These are phyloP conservation scores for Thymelicus sylvestris DNA, from an alignment of 2,888 invertebrate species.

Conservation along the genomic window DNA sequence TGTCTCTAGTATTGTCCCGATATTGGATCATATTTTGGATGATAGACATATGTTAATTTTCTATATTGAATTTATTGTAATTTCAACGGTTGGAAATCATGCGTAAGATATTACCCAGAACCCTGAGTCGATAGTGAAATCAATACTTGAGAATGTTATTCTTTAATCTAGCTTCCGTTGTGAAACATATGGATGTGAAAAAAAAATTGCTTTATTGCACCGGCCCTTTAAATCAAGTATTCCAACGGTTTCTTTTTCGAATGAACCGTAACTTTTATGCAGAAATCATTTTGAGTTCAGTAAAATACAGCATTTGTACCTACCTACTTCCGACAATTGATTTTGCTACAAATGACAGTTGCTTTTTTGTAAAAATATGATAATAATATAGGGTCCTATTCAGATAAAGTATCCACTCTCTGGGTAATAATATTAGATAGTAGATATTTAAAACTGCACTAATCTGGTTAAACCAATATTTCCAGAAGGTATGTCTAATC, in stretches of 20 bases:
- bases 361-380: no score
- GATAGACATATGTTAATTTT: conserved; percentile 81
- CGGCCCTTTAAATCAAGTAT: conserved; percentile 65
- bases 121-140: conserved; percentile 51
- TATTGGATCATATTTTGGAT: conserved; percentile 77
- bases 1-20: conserved; percentile 62
- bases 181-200: conserved; percentile 71
- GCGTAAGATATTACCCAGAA: conserved; percentile 55
- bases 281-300: no score
- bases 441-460: no score
- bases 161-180: conserved; percentile 77
- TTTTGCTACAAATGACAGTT: no score
- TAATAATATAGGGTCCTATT: no score
- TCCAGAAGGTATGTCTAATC: no score
- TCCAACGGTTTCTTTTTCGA: conserved; percentile 57
- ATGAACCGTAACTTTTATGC: background rate
- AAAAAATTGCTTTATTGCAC: conserved; percentile 53
- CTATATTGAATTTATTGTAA: conserved; percentile 55
- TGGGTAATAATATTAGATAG: no score
- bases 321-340: no score
- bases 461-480: no score
- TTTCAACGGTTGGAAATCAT: conserved; percentile 58
- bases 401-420: no score
- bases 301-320: no score
- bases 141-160: conserved; percentile 70